Base-by-base conservation (phyloP, 1,140 invertebrate genomes). In the Calliphora vicina region DNA sequence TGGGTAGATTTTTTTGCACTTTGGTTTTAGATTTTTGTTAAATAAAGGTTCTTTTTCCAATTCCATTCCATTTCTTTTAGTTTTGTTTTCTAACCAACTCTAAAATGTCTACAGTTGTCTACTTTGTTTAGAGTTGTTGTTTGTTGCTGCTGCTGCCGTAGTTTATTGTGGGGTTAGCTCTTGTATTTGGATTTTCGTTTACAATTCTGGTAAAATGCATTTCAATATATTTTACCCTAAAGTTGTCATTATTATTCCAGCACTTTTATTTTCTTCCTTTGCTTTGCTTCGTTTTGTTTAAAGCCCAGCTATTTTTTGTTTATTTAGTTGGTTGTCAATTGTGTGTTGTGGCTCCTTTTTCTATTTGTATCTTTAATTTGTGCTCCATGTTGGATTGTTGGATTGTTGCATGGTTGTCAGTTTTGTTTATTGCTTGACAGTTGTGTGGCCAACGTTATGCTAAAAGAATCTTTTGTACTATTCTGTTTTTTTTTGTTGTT, bases 181-280 rank as follows among this genome's bases (percentile, higher is more conserved):
- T 23, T n/a, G n/a, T n/a, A n/a, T n/a, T n/a, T n/a, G n/a, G n/a
- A n/a, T n/a, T n/a, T n/a, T 23, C n/a, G 25, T 23, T 23, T 67
- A 23, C 3, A 25, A 67, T 67, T 23, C 61, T 67, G 6, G n/a
- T 25, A 5, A 23, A 67, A 67, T 67, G 61, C 61, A 67, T 67
- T 67, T 67, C 61, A 67, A 67, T 67, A 67, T 57, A 57, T 57
- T 57, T 57, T 57, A 57, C 61, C 61, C 61, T 67, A 20, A 67
- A 67, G 50, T 67, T 67, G 61, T 67, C 61, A 23, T 67, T 67
- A 67, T 67, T 67, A 23, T 67, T 67, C 61, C 20, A 20, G 20
- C 20, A 67, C 61, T 67, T 67, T 67, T 67, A 9, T 67, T 20
- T 67, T 67, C 17, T 67, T 57, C 45, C 4, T 15, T 57, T 57